Evolutionary conservation across 2,797 vertebrate genomes (phyloP).

Genomic region (Caiman crocodilus): DNA sequence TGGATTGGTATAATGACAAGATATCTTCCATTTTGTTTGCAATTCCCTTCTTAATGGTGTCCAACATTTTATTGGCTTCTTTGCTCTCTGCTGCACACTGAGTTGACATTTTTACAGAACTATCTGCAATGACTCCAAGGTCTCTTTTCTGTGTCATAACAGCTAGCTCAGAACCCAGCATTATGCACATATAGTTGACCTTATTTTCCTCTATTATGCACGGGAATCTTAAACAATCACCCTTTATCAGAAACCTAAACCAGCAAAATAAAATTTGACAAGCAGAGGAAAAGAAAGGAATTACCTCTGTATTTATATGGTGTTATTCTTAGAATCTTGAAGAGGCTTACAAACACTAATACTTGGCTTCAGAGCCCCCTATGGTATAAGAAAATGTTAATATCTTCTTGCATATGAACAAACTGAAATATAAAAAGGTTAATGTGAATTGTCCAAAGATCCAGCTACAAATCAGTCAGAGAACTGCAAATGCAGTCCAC

Average conservation of each 20-base stretch:
- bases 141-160: background rate
- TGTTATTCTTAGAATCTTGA: constrained; percentile 31
- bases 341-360: background rate
- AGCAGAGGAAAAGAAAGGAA: background rate
- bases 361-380: background rate
- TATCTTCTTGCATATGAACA: background rate
- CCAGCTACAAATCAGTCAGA: background rate
- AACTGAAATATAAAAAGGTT: background rate
- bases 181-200: background rate
- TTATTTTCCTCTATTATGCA: background rate
- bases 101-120: too few species aligned
- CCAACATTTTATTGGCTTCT: too few species aligned
- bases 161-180: background rate
- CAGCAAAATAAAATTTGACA: background rate
- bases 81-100: too few species aligned
- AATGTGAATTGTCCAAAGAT: background rate
- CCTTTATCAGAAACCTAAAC: constrained; percentile 26
- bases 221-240: background rate
- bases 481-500: constrained; percentile 30
- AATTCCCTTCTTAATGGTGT: too few species aligned
- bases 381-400: constrained; percentile 18
- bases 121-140: too few species aligned
- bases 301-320: background rate
- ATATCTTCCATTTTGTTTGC: too few species aligned
- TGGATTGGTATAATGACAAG: too few species aligned